phyloP scores from a whole-genome alignment of 2,113 vertebrate species.

The Otocyon megalotis region DNA sequence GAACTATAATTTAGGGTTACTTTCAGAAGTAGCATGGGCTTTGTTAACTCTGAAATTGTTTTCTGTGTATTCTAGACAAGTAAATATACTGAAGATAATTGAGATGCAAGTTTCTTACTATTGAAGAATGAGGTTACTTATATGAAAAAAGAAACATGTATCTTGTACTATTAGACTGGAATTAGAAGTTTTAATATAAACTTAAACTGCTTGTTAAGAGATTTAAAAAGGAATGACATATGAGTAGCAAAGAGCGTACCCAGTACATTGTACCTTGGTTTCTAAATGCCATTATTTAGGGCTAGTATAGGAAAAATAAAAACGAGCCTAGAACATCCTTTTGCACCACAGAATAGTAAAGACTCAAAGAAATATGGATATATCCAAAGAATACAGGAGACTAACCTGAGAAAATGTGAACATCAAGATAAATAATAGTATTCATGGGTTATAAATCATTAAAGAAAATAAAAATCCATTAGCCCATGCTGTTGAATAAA shows the following conservation, averaged over 20 bases:
- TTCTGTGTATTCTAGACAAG: not conserved
- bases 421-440: not conserved
- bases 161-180: not conserved
- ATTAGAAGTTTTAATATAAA: not conserved
- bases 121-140: not conserved
- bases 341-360: not conserved
- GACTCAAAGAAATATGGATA: not conserved
- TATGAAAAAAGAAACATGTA: not conserved
- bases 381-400: not conserved
- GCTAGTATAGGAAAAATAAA: not conserved
- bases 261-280: not conserved
- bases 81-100: conserved; percentile 14
- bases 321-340: not conserved
- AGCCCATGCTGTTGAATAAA: not conserved
- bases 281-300: not conserved
- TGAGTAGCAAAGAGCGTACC: not conserved
- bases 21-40: not conserved
- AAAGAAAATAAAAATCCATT: not conserved
- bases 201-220: not conserved
- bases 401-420: not conserved
- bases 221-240: not conserved
- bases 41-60: conserved; percentile 17
- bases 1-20: not conserved
- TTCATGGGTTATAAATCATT: not conserved
- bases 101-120: not conserved